Percentiles rank a stretch among this genome's conserved stretches.
phyloP scores from a whole-genome alignment of 2,888 invertebrate species.

The Halictus ligatus region DNA sequence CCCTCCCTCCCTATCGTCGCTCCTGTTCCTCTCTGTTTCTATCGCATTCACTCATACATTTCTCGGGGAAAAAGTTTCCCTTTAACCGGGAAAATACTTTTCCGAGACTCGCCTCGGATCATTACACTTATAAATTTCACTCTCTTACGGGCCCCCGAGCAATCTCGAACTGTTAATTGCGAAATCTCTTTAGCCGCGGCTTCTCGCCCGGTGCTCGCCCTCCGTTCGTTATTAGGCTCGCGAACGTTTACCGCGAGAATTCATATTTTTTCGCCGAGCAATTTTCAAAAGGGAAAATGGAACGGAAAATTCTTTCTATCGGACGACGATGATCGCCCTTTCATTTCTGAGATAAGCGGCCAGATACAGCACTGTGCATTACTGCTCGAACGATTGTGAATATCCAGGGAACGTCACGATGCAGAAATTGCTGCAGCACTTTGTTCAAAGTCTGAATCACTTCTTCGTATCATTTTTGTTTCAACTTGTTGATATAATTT shows the following conservation, averaged over 20 bases:
- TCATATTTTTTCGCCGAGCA: not conserved
- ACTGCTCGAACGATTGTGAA: not conserved
- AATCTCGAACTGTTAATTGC: constrained; percentile 62
- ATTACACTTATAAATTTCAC: constrained; percentile 70
- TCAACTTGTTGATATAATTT: not conserved
- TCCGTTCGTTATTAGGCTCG: constrained; percentile 16
- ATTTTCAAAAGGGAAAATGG: constrained; percentile 2
- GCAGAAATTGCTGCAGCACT: not conserved
- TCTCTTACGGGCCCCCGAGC: constrained; percentile 47
- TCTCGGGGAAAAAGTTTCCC: constrained; percentile 43
- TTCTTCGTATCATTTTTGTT: not conserved
- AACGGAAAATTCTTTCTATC: not conserved
- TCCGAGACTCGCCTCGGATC: constrained; percentile 58
- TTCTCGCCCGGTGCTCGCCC: not conserved
- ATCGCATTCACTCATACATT: not conserved
- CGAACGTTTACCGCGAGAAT: not conserved
- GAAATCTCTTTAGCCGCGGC: constrained; percentile 16
- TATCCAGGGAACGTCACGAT: not conserved
- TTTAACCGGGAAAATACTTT: constrained; percentile 60
- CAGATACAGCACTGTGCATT: not conserved
- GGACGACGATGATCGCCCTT: not conserved
- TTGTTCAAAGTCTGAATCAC: not conserved
- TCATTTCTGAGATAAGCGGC: not conserved
- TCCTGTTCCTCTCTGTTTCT: not conserved
- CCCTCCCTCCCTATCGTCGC: constrained; percentile 32